Percentiles rank a stretch among this genome's conserved stretches.
These are phyloP conservation scores for Apteryx owenii DNA, from an alignment of 2,113 vertebrate species.

Conservation along the genomic window DNA sequence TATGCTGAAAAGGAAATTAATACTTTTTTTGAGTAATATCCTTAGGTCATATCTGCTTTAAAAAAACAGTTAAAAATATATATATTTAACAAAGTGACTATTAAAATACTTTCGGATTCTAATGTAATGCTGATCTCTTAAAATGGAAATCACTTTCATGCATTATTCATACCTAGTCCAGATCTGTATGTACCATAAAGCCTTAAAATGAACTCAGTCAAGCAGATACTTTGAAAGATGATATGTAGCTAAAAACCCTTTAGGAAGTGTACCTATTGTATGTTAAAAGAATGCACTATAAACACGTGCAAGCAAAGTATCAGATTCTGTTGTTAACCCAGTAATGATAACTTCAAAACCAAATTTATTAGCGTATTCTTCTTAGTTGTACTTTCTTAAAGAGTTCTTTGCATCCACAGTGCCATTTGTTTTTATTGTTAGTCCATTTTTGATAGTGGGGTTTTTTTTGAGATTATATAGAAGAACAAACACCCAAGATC, in stretches of 20 bases:
- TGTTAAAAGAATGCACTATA: neutral
- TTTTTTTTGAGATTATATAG: neutral
- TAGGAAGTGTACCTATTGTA: neutral
- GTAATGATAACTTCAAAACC: neutral
- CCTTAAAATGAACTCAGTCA: neutral
- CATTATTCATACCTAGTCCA: neutral
- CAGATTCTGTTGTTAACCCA: neutral
- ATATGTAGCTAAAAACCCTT: neutral
- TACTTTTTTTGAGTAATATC: neutral
- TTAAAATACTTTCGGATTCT: neutral
- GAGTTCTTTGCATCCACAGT: neutral
- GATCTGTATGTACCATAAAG: neutral
- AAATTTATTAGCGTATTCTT: neutral
- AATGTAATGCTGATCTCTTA: neutral
- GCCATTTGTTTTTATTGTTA: neutral
- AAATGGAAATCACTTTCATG: neutral
- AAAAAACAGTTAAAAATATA: neutral
- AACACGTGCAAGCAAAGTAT: constrained; percentile 1
- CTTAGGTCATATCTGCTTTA: neutral
- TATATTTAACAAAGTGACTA: neutral
- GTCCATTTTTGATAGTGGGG: neutral
- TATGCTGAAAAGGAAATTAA: neutral
- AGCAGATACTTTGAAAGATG: neutral
- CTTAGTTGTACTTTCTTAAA: neutral
- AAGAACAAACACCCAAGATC: neutral